Evolutionary conservation across 23 tunicate genomes (phyloP).

Genomic region (Aplidium turbinatum): DNA sequence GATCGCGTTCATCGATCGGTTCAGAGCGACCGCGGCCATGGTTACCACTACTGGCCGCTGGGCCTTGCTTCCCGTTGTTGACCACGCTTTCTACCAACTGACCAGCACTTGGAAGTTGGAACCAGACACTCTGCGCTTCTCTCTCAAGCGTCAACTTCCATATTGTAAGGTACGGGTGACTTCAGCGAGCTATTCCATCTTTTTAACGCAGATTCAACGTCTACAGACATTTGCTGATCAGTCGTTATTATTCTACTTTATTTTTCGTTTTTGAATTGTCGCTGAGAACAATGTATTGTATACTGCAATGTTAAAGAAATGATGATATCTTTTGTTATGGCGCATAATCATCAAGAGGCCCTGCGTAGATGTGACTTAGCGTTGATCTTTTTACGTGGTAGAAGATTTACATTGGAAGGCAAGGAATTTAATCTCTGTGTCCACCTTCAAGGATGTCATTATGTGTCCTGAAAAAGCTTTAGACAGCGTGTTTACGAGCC

Average conservation of each 20-base stretch:
- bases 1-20: constrained; percentile 72
- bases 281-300: too few species aligned
- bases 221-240: background rate
- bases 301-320: too few species aligned
- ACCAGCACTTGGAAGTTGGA: constrained; percentile 80
- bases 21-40: constrained; percentile 80
- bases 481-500: too few species aligned
- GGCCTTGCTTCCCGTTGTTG: constrained; percentile 66
- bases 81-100: constrained; percentile 60
- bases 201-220: background rate
- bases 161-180: constrained; percentile 38
- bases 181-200: background rate
- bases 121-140: constrained; percentile 56
- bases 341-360: too few species aligned
- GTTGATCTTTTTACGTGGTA: too few species aligned
- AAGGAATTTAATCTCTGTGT: too few species aligned
- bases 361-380: too few species aligned
- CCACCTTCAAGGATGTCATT: too few species aligned
- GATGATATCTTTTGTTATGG: too few species aligned
- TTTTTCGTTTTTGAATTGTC: too few species aligned
- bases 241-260: background rate
- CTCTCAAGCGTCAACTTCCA: constrained; percentile 70
- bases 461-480: too few species aligned
- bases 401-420: too few species aligned
- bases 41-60: constrained; percentile 75